phyloP scores from a whole-genome alignment of 2,113 vertebrate species.

The Grammomys dolichurus region DNA sequence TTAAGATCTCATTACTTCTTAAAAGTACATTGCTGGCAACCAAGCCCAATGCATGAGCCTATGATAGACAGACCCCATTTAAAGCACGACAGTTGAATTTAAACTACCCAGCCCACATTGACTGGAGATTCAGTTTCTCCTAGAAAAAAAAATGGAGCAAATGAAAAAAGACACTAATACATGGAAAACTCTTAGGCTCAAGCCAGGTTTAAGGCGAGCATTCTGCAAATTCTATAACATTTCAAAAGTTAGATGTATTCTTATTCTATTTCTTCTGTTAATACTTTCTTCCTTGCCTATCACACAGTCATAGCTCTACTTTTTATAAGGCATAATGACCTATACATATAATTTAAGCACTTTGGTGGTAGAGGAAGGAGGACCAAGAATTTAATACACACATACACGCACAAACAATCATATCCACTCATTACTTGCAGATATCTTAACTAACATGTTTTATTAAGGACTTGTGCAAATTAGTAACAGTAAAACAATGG shows the following conservation, averaged over 20 bases:
- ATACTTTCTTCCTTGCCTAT: neutral
- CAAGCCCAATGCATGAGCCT: neutral
- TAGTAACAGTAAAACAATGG: neutral
- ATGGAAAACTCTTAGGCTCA: neutral
- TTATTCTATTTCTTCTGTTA: neutral
- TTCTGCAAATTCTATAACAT: neutral
- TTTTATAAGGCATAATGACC: no score
- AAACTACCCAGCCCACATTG: neutral
- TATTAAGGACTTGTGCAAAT: neutral
- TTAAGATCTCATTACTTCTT: neutral
- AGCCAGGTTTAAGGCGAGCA: neutral
- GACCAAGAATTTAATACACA: neutral
- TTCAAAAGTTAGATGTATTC: neutral
- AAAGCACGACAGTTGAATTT: neutral
- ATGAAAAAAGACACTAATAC: neutral
- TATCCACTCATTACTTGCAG: neutral
- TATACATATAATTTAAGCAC: no score
- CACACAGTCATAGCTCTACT: neutral
- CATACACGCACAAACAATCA: neutral
- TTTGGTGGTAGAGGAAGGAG: neutral
- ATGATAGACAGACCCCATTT: neutral
- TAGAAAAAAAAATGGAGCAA: slow-evolving; percentile 47
- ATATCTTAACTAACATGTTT: neutral
- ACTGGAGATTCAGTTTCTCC: slow-evolving; percentile 51
- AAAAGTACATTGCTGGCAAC: neutral